A percentile compares a stretch with the other conserved stretches of the same genome.
These are phyloP conservation scores for Aphidius ervi DNA, from an alignment of 1,140 invertebrate genomes.

Conservation along the genomic window DNA sequence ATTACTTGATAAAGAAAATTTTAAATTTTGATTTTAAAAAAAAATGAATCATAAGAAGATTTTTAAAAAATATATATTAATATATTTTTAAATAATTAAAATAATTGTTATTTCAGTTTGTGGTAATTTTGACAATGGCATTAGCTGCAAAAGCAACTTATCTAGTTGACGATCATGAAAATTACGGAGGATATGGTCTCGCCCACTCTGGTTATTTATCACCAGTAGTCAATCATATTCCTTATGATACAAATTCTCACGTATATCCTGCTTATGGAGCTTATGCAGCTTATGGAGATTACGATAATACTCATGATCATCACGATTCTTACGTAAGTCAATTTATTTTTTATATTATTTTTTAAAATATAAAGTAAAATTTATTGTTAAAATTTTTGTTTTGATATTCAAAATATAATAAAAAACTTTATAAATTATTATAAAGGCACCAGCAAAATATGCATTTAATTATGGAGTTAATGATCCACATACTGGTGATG, in stretches of 20 bases:
- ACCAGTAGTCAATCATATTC: slow-evolving; percentile 23
- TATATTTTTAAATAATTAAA: too few relatives aligned
- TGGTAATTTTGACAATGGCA: slow-evolving; percentile 29
- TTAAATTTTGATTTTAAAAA: too few relatives aligned
- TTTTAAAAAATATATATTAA: too few relatives aligned
- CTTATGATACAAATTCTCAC: slow-evolving; percentile 23
- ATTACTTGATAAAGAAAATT: too few relatives aligned
- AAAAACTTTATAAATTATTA: neutral
- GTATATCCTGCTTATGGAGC: slow-evolving; percentile 25
- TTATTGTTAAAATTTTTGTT: too few relatives aligned
- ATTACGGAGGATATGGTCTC: slow-evolving; percentile 21
- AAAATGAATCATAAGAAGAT: too few relatives aligned
- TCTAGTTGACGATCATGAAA: slow-evolving; percentile 27
- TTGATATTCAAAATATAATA: neutral
- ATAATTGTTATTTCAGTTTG: slow-evolving; percentile 24
- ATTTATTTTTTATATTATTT: neutral
- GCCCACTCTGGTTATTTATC: slow-evolving; percentile 17
- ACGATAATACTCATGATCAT: slow-evolving; percentile 16
- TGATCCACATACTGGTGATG: slow-evolving; percentile 50
- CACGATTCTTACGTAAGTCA: slow-evolving; percentile 28
- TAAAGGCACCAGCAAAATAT: slow-evolving; percentile 46
- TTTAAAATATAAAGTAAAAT: neutral
- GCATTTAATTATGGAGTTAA: slow-evolving; percentile 49
- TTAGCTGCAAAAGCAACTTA: slow-evolving; percentile 32
- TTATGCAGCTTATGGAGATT: slow-evolving; percentile 12